Evolutionary conservation across 2,888 invertebrate genomes (phyloP), one percentile per base, ranked within the genome.

Genomic region (Zhuqinia jingwanae): DNA sequence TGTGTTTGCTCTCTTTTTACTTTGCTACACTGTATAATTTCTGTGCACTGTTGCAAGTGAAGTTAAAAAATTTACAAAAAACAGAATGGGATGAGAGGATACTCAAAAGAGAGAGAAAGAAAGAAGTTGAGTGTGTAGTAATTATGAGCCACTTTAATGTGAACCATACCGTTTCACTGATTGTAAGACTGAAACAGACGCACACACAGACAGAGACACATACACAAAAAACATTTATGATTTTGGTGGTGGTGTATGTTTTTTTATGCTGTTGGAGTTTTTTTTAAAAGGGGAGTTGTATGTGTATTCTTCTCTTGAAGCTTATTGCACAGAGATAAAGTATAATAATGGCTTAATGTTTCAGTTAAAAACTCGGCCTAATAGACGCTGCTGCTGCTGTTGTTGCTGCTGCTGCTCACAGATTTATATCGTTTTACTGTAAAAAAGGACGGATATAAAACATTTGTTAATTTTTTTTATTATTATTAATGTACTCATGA

Each of bases 101-200:
- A 36, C 36, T n/a, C n/a, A n/a, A 15, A 2, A 6, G 2, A 36
- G 70, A 47, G 42, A 73, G 42, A 58, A 15, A 65, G 76, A 42
- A 42, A 83, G 17, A 27, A 75, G 27, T 75, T 75, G 75, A 84
- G 78, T 78, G 42, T 75, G 76, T 10, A 80, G 85, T 86, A 86
- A 86, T 86, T 86, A 86, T 86, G 85, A 81, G 45, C 75, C 80
- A 86, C 85, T 86, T 86, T 86, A 81, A 86, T 86, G 85, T 76
- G 80, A 80, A 81, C 85, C 85, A 86, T 86, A 86, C 85, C 85
- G 80, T 85, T 85, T 77, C 77, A 60, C 27, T 42, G 77, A 58
- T 36, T 36, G 36, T 36, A 50, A 65, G n/a, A 60, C 25, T 63
- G 65, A 42, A 2, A 11, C 45, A 47, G 53, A 53, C 75, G 50